phyloP scores from a whole-genome alignment of 1,140 invertebrate species.

The Lepidostoma basale region DNA sequence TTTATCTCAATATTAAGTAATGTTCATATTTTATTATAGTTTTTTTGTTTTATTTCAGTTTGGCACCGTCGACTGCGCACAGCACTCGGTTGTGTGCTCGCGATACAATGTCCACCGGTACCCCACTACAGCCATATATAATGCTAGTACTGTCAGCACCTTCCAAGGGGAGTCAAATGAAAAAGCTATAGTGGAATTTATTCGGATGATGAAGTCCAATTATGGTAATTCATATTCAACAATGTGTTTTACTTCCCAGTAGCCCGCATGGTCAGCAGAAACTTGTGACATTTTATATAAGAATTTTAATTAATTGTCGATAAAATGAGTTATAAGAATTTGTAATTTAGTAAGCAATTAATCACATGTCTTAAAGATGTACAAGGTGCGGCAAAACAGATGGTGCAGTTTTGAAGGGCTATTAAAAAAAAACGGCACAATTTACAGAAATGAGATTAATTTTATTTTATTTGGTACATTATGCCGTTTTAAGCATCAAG shows the following conservation, averaged over 20 bases:
- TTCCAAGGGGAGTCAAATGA: slow-evolving; percentile 69
- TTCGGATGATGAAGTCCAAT: slow-evolving; percentile 60
- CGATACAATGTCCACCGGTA: slow-evolving; percentile 73
- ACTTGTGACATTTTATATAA: too few species aligned
- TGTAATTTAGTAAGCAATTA: too few species aligned
- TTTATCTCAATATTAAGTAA: too few species aligned
- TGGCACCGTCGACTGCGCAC: slow-evolving; percentile 70
- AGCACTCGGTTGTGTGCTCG: slow-evolving; percentile 61
- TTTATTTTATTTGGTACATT: too few species aligned
- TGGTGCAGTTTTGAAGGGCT: too few species aligned
- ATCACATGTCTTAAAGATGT: too few species aligned
- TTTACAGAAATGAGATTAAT: too few species aligned
- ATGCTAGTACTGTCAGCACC: slow-evolving; percentile 62
- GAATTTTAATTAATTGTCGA: background rate
- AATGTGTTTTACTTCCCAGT: slow-evolving; percentile 6
- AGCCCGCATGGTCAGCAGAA: too few species aligned
- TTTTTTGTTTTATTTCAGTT: slow-evolving; percentile 57
- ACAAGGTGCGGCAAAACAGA: too few species aligned
- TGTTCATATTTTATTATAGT: background rate
- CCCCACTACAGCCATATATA: slow-evolving; percentile 77
- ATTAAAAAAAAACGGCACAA: too few species aligned
- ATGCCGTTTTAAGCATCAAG: too few species aligned
- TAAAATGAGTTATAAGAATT: slow-evolving; percentile 1
- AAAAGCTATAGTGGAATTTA: slow-evolving; percentile 70
- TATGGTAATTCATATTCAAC: slow-evolving; percentile 31